Conservation (phyloP, 2,888 invertebrate genomes). For the Diarsia brunnea region DNA sequence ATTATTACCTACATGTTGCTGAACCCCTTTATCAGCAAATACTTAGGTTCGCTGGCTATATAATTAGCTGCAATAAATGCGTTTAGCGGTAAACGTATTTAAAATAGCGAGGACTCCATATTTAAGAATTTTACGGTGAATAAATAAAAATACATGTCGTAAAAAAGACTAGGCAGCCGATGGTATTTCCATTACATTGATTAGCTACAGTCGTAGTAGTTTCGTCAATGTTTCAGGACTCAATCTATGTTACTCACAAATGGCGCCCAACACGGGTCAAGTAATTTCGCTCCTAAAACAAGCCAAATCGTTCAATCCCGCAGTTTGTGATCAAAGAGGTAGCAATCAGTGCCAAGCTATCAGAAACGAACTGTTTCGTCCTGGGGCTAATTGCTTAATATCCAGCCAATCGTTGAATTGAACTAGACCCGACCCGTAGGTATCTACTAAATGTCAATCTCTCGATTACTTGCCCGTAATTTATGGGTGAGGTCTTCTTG, state of each 20-base stretch:
- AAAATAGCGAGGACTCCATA: not conserved
- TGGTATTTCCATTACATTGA: not conserved
- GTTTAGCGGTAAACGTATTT: not conserved
- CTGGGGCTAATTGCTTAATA: slow-evolving; percentile 38
- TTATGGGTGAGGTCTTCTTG: not conserved
- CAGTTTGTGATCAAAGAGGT: slow-evolving; percentile 31
- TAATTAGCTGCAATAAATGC: not conserved
- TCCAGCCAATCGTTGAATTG: slow-evolving; percentile 26
- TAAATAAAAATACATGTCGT: not conserved
- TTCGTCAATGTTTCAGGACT: not conserved
- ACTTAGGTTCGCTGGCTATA: not conserved
- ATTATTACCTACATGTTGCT: no score
- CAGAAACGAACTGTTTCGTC: slow-evolving; percentile 31
- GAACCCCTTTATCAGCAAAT: not conserved
- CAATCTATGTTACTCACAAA: not conserved
- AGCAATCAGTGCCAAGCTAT: slow-evolving; percentile 46
- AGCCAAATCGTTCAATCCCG: slow-evolving; percentile 16
- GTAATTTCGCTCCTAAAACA: not conserved
- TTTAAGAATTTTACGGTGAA: no score
- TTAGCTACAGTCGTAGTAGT: not conserved
- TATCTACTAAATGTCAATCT: not conserved
- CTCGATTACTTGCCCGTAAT: not conserved
- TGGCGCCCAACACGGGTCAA: slow-evolving; percentile 19
- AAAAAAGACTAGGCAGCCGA: not conserved
- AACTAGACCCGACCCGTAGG: not conserved